A percentile compares a stretch with the other conserved stretches of the same genome.
phyloP scores from a whole-genome alignment of 2,797 vertebrate genomes.

The Triplophysa bombifrons region DNA sequence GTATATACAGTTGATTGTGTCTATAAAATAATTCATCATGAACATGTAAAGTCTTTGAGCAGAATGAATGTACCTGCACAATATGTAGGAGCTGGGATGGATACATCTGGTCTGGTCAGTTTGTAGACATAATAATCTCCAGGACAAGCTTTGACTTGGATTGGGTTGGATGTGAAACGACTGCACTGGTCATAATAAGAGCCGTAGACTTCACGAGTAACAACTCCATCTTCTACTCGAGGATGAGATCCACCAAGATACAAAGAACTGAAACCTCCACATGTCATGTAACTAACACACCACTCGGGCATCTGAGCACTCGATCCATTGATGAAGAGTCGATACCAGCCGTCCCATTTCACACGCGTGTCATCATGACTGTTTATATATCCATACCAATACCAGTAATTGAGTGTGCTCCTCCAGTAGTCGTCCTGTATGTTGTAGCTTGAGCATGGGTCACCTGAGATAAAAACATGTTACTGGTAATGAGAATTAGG shows the following conservation, averaged over 20 bases:
- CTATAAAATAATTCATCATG: background rate
- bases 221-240: conserved; percentile 14
- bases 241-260: conserved; percentile 17
- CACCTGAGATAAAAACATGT: background rate
- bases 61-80: conserved; percentile 14
- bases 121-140: conserved; percentile 26
- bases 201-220: conserved; percentile 4
- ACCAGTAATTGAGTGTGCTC: no score
- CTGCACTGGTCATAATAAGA: background rate
- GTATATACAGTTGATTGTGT: background rate
- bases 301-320: conserved; percentile 41
- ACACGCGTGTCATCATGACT: background rate
- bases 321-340: conserved; percentile 5
- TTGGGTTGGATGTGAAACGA: background rate
- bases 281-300: background rate
- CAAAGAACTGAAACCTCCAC: background rate
- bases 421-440: background rate
- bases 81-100: background rate
- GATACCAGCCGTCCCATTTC: conserved; percentile 35
- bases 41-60: background rate
- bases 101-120: background rate
- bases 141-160: conserved; percentile 37
- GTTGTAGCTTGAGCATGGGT: conserved; percentile 17
- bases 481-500: no score
- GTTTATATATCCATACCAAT: background rate